Evolutionary conservation across 1,140 invertebrate species (phyloP).

Genomic region (Zelostemma sp.): DNA sequence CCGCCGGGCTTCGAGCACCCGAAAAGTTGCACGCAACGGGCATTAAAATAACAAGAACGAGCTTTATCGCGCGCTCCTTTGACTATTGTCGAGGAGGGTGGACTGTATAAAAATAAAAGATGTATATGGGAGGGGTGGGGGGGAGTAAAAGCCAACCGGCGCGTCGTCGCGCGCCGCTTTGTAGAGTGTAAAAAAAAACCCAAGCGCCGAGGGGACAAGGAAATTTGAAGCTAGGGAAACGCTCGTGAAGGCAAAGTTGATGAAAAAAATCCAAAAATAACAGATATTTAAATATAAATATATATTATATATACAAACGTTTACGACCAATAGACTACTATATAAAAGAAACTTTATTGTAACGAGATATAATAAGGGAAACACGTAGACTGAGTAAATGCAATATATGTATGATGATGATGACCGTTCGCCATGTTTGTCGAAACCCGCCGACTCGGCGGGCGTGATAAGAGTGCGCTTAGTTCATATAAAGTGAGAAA

Average conservation of each 20-base stretch:
- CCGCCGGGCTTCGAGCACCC: slow-evolving; percentile 32
- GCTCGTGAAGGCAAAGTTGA: slow-evolving; percentile 9
- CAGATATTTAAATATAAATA: slow-evolving; percentile 14
- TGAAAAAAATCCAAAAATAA: slow-evolving; percentile 42
- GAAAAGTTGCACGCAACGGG: slow-evolving; percentile 51
- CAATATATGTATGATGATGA: slow-evolving; percentile 68
- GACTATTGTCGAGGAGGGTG: slow-evolving; percentile 28
- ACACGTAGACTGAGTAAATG: slow-evolving; percentile 71
- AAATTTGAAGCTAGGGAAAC: background rate
- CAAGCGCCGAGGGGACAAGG: background rate
- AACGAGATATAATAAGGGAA: slow-evolving; percentile 58
- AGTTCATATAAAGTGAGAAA: background rate
- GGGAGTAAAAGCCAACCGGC: slow-evolving; percentile 45
- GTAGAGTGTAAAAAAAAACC: slow-evolving; percentile 18
- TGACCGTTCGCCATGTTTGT: slow-evolving; percentile 65
- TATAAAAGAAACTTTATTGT: slow-evolving; percentile 34
- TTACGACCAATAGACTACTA: slow-evolving; percentile 49
- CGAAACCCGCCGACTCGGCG: slow-evolving; percentile 17
- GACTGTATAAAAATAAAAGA: slow-evolving; percentile 32
- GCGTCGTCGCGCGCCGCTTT: slow-evolving; percentile 30
- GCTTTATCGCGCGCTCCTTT: slow-evolving; percentile 54
- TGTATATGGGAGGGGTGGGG: no score
- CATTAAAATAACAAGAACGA: slow-evolving; percentile 64
- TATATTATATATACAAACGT: slow-evolving; percentile 13
- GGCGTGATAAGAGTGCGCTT: slow-evolving; percentile 20